Evolutionary conservation across 2,113 vertebrate species (phyloP).

Genomic region (Vidua macroura): DNA sequence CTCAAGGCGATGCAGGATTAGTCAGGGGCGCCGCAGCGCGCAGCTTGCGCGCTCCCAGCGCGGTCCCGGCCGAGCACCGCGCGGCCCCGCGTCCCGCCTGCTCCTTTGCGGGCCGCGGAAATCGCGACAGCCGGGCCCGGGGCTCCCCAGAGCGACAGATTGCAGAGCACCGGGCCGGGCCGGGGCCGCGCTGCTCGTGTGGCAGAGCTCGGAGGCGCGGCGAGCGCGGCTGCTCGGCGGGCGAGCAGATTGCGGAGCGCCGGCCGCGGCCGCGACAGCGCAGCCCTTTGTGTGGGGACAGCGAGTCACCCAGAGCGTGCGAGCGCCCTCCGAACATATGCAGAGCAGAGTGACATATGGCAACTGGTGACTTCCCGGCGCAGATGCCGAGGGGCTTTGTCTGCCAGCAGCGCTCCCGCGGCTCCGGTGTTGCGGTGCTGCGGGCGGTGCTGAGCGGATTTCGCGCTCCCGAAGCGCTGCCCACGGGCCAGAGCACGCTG

Average conservation of each 20-base stretch:
- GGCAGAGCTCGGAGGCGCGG: not conserved
- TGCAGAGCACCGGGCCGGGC: constrained; percentile 11
- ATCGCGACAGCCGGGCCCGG: constrained; percentile 19
- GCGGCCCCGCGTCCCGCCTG: not conserved
- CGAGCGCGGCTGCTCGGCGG: constrained; percentile 5
- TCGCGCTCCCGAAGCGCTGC: not conserved
- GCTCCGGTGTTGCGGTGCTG: too few relatives aligned
- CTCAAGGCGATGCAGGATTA: not conserved
- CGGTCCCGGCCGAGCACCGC: not conserved
- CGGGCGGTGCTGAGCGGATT: not conserved
- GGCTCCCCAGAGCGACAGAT: constrained; percentile 25
- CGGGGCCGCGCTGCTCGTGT: not conserved
- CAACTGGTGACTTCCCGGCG: constrained; percentile 36
- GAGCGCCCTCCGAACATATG: constrained; percentile 36
- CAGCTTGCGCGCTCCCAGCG: not conserved
- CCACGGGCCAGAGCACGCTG: not conserved
- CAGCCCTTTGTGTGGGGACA: constrained; percentile 50
- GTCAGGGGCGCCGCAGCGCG: not conserved
- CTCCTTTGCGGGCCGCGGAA: not conserved
- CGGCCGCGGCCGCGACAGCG: not conserved
- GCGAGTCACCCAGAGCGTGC: constrained; percentile 15
- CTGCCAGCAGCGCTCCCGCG: not conserved
- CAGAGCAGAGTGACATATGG: constrained; percentile 55
- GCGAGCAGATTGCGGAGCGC: constrained; percentile 38
- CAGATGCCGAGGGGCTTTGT: constrained; percentile 58